These are phyloP conservation scores for Chymomyza fuscimana DNA, from an alignment of 2,888 invertebrate species.

Conservation along the genomic window DNA sequence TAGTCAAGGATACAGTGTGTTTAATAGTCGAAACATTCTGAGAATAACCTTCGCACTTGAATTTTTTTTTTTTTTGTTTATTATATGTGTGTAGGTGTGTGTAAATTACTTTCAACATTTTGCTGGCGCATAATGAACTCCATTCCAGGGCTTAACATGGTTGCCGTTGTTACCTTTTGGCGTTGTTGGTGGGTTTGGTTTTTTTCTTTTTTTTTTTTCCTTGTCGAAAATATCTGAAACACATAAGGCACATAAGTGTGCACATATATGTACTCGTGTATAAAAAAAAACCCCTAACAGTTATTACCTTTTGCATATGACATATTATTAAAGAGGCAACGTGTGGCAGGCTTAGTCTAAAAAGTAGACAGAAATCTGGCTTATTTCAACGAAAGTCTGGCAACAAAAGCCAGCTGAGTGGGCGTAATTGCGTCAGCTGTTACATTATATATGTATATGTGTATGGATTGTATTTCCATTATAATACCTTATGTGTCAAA, in stretches of 20 bases:
- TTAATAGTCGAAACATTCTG: no score
- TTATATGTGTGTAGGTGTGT: not conserved
- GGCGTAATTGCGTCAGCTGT: not conserved
- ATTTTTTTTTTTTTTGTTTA: no score
- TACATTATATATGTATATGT: not conserved
- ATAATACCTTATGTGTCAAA: not conserved
- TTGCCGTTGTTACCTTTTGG: constrained; percentile 25
- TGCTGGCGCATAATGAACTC: constrained; percentile 59
- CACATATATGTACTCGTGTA: not conserved
- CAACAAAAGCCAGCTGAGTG: not conserved
- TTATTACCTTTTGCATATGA: not conserved
- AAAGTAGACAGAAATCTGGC: not conserved
- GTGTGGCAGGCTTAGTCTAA: not conserved
- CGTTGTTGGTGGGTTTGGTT: constrained; percentile 17
- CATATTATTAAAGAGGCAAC: not conserved
- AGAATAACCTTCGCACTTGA: no score
- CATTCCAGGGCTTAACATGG: constrained; percentile 50
- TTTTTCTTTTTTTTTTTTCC: not conserved
- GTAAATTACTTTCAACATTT: constrained; percentile 10
- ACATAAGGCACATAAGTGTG: constrained; percentile 48
- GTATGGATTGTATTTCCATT: not conserved
- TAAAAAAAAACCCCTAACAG: not conserved
- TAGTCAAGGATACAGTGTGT: no score
- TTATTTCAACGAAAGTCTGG: not conserved
- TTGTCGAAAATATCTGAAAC: constrained; percentile 45